phyloP scores from a whole-genome alignment of 2,797 vertebrate species.

The Lepilemur septentrionalis region DNA sequence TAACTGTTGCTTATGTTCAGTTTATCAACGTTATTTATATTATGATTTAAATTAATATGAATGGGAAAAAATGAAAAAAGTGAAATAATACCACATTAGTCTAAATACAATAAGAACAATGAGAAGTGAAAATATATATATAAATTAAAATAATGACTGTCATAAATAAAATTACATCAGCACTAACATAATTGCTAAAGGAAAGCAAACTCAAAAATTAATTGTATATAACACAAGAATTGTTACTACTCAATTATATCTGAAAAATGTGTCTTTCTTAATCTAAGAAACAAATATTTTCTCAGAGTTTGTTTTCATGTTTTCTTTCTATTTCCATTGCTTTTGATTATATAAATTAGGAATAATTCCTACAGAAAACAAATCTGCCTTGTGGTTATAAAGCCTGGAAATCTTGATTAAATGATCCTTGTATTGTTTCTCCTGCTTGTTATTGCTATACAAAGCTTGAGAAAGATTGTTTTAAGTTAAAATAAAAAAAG shows the following conservation, averaged over 20 bases:
- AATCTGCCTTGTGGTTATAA: neutral
- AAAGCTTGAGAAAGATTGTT: neutral
- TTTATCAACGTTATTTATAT: neutral
- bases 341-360: neutral
- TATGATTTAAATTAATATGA: neutral
- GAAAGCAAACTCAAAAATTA: neutral
- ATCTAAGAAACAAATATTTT: neutral
- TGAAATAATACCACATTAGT: neutral
- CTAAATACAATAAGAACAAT: neutral
- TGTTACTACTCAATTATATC: neutral
- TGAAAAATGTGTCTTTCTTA: neutral
- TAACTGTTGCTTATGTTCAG: neutral
- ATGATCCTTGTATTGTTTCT: neutral
- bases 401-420: conserved; percentile 3
- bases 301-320: neutral
- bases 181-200: neutral
- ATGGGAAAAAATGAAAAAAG: neutral
- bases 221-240: neutral
- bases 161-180: neutral
- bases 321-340: neutral
- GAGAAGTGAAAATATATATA: neutral
- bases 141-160: neutral
- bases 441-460: neutral
- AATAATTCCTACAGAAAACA: conserved; percentile 5
- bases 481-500: neutral